Conservation (phyloP, 2,113 vertebrate genomes). For the Pelecanus crispus region DNA sequence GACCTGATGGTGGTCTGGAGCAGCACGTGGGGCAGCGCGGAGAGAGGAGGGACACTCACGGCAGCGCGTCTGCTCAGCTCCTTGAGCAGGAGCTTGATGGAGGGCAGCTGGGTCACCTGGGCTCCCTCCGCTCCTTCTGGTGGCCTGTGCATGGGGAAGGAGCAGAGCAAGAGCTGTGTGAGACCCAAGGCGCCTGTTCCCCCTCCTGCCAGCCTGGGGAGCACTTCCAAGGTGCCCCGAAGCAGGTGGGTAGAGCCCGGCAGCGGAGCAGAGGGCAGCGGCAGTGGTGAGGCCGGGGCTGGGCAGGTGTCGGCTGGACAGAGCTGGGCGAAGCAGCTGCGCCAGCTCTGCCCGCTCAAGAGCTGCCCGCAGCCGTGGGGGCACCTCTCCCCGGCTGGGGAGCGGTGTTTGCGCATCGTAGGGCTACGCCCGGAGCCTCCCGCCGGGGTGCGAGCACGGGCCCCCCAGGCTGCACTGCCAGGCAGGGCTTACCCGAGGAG, state of each 20-base stretch:
- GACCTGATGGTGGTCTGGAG: neutral
- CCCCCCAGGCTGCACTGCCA: neutral
- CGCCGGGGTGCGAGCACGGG: neutral
- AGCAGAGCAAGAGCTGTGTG: neutral
- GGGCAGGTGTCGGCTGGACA: neutral
- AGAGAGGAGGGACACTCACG: neutral
- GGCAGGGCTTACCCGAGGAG: neutral
- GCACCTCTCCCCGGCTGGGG: neutral
- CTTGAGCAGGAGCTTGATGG: neutral
- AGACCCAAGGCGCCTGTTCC: neutral
- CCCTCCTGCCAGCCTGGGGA: neutral
- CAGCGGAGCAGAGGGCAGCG: neutral
- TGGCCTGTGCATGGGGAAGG: neutral
- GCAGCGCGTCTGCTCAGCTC: too few species aligned
- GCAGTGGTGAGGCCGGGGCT: neutral
- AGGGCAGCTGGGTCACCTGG: neutral
- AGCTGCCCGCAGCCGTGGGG: accelerated
- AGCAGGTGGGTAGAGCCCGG: neutral
- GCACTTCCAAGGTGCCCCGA: neutral
- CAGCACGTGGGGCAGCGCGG: neutral
- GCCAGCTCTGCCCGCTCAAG: neutral
- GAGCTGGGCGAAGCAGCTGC: neutral
- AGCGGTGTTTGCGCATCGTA: neutral
- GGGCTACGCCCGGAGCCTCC: neutral
- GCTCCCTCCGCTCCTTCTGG: neutral